phyloP scores from a whole-genome alignment of 2,888 invertebrate genomes.

The Stratiomys singularior region DNA sequence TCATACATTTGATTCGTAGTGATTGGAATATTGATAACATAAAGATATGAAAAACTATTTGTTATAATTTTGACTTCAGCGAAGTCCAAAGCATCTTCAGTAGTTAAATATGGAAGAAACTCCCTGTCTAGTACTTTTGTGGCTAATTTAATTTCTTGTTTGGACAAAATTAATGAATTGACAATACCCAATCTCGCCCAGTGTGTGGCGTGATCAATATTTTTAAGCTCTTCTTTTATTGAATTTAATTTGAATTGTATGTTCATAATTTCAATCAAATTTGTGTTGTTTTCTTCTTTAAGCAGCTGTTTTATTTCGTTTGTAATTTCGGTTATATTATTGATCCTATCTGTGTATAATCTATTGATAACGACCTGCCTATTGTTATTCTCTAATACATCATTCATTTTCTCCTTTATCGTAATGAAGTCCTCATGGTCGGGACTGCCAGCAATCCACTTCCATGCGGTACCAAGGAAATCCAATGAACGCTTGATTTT shows the following conservation, averaged over 20 bases:
- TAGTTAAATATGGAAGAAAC: too few species aligned
- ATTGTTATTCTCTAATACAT: too few species aligned
- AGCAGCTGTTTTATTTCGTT: neutral
- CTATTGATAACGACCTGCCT: conserved; percentile 3
- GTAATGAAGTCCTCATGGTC: too few species aligned
- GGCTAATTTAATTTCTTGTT: too few species aligned
- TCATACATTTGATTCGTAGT: neutral
- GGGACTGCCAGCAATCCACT: conserved; percentile 7
- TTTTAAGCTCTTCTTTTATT: conserved; percentile 15
- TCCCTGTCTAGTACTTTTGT: neutral
- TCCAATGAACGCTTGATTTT: neutral
- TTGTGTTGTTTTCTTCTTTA: too few species aligned
- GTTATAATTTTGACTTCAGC: too few species aligned
- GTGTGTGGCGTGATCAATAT: neutral
- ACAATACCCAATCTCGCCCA: neutral
- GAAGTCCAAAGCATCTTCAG: too few species aligned
- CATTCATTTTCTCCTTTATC: too few species aligned
- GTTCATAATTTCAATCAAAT: too few species aligned
- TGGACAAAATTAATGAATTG: too few species aligned
- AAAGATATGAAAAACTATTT: conserved; percentile 2
- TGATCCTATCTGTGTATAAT: neutral
- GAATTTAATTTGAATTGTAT: neutral
- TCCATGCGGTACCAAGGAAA: conserved; percentile 5
- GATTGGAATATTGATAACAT: too few species aligned
- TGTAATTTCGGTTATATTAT: neutral